Percentiles rank a stretch among this genome's conserved stretches.
These are phyloP conservation scores for Erpornis zantholeuca DNA, from an alignment of 2,113 vertebrate genomes.

Conservation along the genomic window DNA sequence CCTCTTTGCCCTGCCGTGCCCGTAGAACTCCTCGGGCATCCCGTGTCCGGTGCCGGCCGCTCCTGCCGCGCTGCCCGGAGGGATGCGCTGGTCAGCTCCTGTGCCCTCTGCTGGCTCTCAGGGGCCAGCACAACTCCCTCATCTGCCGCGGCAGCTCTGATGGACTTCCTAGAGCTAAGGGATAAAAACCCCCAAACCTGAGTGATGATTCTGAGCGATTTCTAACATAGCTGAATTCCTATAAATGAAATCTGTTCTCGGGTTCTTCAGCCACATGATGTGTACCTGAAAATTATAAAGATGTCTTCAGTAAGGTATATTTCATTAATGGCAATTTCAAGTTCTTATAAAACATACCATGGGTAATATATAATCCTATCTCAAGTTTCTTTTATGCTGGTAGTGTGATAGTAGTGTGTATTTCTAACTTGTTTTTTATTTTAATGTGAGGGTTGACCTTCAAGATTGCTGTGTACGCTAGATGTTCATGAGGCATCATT, in stretches of 20 bases:
- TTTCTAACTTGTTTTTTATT: background rate
- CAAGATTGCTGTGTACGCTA: background rate
- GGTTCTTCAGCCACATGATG: rapidly evolving
- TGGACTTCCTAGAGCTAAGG: background rate
- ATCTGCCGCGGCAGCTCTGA: background rate
- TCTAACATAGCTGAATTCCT: background rate
- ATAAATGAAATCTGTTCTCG: background rate
- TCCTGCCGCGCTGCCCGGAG: background rate
- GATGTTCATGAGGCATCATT: background rate
- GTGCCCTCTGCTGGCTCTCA: background rate
- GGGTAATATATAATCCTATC: background rate
- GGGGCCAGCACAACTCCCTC: background rate
- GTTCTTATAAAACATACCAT: background rate
- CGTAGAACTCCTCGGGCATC: background rate
- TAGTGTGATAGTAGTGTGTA: background rate
- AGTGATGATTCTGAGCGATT: background rate
- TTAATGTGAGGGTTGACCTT: background rate
- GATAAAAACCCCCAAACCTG: background rate
- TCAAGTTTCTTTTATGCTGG: background rate
- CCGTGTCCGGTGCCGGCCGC: background rate
- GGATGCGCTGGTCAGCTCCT: background rate
- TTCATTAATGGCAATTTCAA: background rate
- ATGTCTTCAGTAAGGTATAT: background rate
- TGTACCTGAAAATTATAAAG: background rate
- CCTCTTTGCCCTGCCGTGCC: background rate